Conservation (phyloP, 1,140 invertebrate species). For the Danaus plexippus region DNA sequence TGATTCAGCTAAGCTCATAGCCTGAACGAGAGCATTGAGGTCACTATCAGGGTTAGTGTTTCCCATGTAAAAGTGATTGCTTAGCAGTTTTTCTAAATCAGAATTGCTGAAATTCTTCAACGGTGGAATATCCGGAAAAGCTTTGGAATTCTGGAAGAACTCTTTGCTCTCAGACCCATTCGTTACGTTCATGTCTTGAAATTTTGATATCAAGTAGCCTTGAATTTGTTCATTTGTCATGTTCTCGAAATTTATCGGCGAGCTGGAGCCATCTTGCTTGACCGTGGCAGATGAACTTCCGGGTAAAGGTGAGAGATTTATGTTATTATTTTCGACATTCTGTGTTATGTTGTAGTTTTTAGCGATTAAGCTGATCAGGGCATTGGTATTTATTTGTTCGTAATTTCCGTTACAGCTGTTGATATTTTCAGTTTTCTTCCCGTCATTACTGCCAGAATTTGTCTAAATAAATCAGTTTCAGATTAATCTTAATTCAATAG, state of each 20-base stretch:
- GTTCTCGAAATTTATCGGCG: conserved; percentile 38
- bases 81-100: conserved; percentile 43
- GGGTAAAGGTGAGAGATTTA: conserved; percentile 29
- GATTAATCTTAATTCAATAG: too few species aligned
- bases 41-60: conserved; percentile 33
- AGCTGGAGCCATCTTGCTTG: conserved; percentile 27
- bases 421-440: conserved; percentile 21
- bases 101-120: conserved; percentile 46
- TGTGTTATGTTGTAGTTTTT: conserved; percentile 36
- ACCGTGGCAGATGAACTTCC: conserved; percentile 20
- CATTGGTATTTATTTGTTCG: conserved; percentile 33
- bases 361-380: conserved; percentile 44
- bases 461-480: conserved; percentile 11
- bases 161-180: conserved; percentile 36
- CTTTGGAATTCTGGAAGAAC: conserved; percentile 52
- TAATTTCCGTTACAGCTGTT: conserved; percentile 36
- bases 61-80: conserved; percentile 33
- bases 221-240: conserved; percentile 60
- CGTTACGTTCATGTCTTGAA: conserved; percentile 43
- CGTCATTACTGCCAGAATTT: conserved; percentile 24
- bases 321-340: conserved; percentile 50
- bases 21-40: conserved; percentile 32
- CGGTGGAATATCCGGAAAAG: conserved; percentile 57
- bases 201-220: conserved; percentile 54
- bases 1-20: conserved; percentile 49